Evolutionary conservation across 2,113 vertebrate species (phyloP).

Genomic region (Hepsetus odoe): DNA sequence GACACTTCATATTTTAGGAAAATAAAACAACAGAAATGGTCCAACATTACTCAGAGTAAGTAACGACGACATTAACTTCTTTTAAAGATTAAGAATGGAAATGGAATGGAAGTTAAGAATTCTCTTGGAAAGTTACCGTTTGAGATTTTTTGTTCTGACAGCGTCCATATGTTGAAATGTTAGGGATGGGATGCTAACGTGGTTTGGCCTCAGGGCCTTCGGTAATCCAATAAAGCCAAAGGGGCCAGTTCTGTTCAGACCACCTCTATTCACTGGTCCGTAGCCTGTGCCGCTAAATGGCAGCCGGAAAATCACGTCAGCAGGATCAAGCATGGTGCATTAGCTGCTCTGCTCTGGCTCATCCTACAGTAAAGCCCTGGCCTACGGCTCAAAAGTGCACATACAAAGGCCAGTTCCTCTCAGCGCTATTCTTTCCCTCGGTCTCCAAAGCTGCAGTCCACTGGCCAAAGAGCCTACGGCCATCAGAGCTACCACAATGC

Average conservation of each 20-base stretch:
- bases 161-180: background rate
- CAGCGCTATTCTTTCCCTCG: background rate
- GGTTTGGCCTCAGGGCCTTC: conserved; percentile 35
- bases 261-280: conserved; percentile 67
- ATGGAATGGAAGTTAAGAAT: no score
- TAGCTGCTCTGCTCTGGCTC: conserved; percentile 51
- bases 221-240: conserved; percentile 53
- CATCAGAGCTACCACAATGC: conserved; percentile 4
- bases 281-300: conserved; percentile 68
- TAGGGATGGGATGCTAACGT: conserved; percentile 22
- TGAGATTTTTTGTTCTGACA: background rate
- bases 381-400: conserved; percentile 29
- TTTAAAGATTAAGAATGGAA: no score
- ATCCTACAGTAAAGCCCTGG: conserved; percentile 46
- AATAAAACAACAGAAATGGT: background rate
- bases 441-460: background rate
- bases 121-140: no score
- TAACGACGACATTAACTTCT: no score
- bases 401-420: conserved; percentile 44
- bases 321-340: conserved; percentile 66
- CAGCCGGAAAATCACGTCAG: conserved; percentile 75
- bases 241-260: conserved; percentile 64
- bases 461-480: conserved; percentile 11
- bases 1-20: background rate
- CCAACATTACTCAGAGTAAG: no score